These are phyloP conservation scores for Neuroscelio doddi DNA, from an alignment of 2,888 invertebrate species.

Conservation along the genomic window DNA sequence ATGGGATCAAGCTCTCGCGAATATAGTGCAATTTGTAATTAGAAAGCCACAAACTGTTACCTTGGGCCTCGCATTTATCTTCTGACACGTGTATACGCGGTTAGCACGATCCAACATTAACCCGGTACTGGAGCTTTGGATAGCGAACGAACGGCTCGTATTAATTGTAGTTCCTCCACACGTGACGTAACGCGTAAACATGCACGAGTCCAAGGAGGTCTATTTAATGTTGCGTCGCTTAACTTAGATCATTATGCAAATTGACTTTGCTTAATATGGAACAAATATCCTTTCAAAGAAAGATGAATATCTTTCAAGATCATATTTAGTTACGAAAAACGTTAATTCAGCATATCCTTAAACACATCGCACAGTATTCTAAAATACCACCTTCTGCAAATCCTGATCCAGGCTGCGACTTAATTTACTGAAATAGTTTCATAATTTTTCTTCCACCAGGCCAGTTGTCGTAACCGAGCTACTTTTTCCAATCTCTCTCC, in stretches of 20 bases:
- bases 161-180: constrained; percentile 37
- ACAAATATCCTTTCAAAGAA: constrained; percentile 1
- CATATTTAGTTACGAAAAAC: too few relatives aligned
- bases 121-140: constrained; percentile 16
- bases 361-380: too few relatives aligned
- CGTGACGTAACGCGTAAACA: constrained; percentile 34
- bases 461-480: too few relatives aligned
- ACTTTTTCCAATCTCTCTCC: too few relatives aligned
- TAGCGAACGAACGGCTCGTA: constrained; percentile 27
- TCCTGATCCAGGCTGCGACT: too few relatives aligned
- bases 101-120: background rate
- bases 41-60: constrained; percentile 5
- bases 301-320: too few relatives aligned
- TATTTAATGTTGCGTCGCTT: constrained; percentile 22
- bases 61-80: constrained; percentile 2
- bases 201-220: constrained; percentile 41
- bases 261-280: constrained; percentile 22
- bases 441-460: too few relatives aligned
- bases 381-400: background rate
- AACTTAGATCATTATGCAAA: constrained; percentile 39
- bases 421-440: too few relatives aligned
- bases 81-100: constrained; percentile 1
- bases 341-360: too few relatives aligned
- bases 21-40: constrained; percentile 3
- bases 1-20: constrained; percentile 4